Evolutionary conservation across 2,113 vertebrate genomes (phyloP), one percentile per base, ranked within the genome.

Genomic region (Pithys albifrons): DNA sequence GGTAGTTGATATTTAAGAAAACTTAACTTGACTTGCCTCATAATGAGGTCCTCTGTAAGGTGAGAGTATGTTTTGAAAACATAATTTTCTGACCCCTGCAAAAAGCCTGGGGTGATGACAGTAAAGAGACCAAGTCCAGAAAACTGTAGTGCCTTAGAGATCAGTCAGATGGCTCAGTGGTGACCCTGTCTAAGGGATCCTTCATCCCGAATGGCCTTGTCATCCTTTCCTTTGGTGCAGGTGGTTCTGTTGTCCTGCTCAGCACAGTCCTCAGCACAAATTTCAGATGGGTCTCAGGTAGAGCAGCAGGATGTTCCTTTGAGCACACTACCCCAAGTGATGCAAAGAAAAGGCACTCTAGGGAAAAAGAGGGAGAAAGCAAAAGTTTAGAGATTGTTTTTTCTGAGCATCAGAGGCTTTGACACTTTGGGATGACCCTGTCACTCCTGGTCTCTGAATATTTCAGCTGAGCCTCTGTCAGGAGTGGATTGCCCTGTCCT

Each of bases 401-500:
- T 58, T 46, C 10, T 25, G 65, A 77, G 23, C 33, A 31, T 39
- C 80, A 39, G 84, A 80, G 69, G 13, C 51, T 71, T 41, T 78
- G 81, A 6, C 31, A 6, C 27, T 1, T 2, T 31, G 51, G 62
- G 51, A 31, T 77, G 52, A 55, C 27, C 29, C 57, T 48, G 33
- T 33, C 58, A 6, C 55, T 49, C 35, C 0, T 37, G 9, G 11
- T 33, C 24, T 46, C 70, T 0, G 2, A 76, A 48, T 15, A 6
- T 52, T 72, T 28, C 31, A 14, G 3, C 10, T 41, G 61, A 37
- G 54, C 67, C 17, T 2, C 62, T 70, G 41, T 27, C 37, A 46
- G 55, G 79, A 27, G 57, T 7, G 1, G 5, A 0, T 6, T 16
- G 35, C 64, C n/a, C 69, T 0, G 0, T 52, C 62, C 19, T 0